These are phyloP conservation scores for Zapus hudsonius DNA, from an alignment of 2,113 vertebrate species.

Conservation along the genomic window DNA sequence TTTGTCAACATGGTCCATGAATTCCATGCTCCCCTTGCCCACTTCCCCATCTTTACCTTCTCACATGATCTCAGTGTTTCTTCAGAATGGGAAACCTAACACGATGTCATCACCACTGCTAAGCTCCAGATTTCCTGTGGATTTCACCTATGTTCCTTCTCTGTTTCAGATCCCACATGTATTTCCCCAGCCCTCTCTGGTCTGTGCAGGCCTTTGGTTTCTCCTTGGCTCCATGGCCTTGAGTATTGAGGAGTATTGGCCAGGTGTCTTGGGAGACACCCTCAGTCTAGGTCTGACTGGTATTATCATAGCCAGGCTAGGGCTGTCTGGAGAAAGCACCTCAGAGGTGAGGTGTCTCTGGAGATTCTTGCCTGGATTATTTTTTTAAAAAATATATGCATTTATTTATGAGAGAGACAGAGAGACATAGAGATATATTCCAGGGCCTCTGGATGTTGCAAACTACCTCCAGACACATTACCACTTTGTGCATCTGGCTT, in stretches of 20 bases:
- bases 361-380: accelerated
- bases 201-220: not conserved
- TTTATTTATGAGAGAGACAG: too few species aligned
- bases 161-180: too few species aligned
- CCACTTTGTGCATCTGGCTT: too few species aligned
- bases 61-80: accelerated
- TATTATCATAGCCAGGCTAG: not conserved
- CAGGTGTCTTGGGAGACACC: not conserved
- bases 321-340: not conserved
- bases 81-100: accelerated
- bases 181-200: too few species aligned
- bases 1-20: too few species aligned
- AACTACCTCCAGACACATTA: too few species aligned
- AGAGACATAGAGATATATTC: too few species aligned
- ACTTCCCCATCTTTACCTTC: accelerated
- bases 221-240: not conserved
- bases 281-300: not conserved
- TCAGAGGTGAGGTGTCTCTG: accelerated
- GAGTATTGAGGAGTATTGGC: accelerated
- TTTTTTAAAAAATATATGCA: too few species aligned
- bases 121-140: not conserved
- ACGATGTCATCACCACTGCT: accelerated
- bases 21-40: too few species aligned
- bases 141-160: too few species aligned
- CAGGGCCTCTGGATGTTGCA: too few species aligned